A percentile compares a stretch with the other conserved stretches of the same genome.
These are phyloP conservation scores for Carcinoscorpius rotundicauda DNA, from an alignment of 1,140 invertebrate species.

Conservation along the genomic window DNA sequence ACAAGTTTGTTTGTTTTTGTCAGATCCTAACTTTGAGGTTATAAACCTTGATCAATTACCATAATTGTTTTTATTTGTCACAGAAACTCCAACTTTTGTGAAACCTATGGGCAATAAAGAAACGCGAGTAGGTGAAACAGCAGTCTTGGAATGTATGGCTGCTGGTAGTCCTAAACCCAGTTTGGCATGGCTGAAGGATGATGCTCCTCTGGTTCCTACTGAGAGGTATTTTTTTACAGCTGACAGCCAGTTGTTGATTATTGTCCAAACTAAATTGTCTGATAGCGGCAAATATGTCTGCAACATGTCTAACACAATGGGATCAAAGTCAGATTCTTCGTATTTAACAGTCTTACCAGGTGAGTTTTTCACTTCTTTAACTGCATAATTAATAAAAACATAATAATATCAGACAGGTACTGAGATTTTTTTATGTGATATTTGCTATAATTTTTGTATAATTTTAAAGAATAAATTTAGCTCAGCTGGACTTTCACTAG, in stretches of 20 bases:
- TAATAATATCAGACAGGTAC: too few species aligned
- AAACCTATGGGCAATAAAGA: constrained; percentile 74
- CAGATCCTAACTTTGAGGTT: too few species aligned
- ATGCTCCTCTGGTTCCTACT: constrained; percentile 50
- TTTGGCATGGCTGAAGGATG: constrained; percentile 81
- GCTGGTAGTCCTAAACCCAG: constrained; percentile 64
- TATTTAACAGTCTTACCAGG: constrained; percentile 31
- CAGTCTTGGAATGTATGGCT: constrained; percentile 76
- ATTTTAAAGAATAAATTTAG: too few species aligned
- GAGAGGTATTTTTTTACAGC: constrained; percentile 69
- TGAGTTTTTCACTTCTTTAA: too few species aligned
- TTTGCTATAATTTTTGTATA: too few species aligned
- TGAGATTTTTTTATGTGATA: too few species aligned
- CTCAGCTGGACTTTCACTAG: too few species aligned
- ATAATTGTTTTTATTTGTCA: background rate
- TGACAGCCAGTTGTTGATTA: constrained; percentile 73
- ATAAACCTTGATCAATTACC: too few species aligned
- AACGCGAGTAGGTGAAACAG: constrained; percentile 57
- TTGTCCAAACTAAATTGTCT: constrained; percentile 55
- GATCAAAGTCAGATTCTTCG: constrained; percentile 41
- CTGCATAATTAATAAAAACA: too few species aligned
- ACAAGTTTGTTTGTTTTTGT: too few species aligned
- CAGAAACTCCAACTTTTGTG: constrained; percentile 70
- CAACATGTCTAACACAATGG: constrained; percentile 54
- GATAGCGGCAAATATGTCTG: constrained; percentile 83